Conservation (phyloP, 1,140 invertebrate species). For the Pseudoatta argentina region DNA sequence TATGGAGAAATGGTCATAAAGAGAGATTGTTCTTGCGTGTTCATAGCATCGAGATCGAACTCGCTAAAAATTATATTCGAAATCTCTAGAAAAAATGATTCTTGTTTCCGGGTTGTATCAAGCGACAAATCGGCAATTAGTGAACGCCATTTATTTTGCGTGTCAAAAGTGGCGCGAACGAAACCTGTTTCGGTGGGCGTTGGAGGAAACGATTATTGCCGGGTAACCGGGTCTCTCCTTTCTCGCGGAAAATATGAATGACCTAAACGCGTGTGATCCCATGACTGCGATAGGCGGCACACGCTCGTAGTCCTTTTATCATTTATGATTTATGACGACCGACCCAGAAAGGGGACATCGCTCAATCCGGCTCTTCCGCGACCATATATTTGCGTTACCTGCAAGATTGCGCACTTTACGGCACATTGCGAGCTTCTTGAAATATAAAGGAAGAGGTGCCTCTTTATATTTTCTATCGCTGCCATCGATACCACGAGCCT, state of each 20-base stretch:
- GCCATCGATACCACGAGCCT: slow-evolving; percentile 3
- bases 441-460: neutral
- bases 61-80: neutral
- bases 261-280: slow-evolving; percentile 17
- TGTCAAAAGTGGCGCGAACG: slow-evolving; percentile 1
- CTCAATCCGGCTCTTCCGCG: slow-evolving; percentile 38
- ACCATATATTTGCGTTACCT: slow-evolving; percentile 52
- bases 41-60: neutral
- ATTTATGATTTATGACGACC: slow-evolving; percentile 49
- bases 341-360: slow-evolving; percentile 44
- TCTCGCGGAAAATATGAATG: slow-evolving; percentile 51
- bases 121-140: slow-evolving; percentile 42
- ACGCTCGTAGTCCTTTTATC: slow-evolving; percentile 35
- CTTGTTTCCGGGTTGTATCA: neutral
- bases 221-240: neutral
- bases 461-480: slow-evolving; percentile 29
- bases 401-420: slow-evolving; percentile 45
- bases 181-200: slow-evolving; percentile 18
- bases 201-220: slow-evolving; percentile 34
- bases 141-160: slow-evolving; percentile 39
- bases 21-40: neutral
- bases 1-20: neutral
- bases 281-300: slow-evolving; percentile 25
- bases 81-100: neutral
- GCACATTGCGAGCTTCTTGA: slow-evolving; percentile 30